Conservation (phyloP, 2,113 vertebrate species). For the Gopherus flavomarginatus region DNA sequence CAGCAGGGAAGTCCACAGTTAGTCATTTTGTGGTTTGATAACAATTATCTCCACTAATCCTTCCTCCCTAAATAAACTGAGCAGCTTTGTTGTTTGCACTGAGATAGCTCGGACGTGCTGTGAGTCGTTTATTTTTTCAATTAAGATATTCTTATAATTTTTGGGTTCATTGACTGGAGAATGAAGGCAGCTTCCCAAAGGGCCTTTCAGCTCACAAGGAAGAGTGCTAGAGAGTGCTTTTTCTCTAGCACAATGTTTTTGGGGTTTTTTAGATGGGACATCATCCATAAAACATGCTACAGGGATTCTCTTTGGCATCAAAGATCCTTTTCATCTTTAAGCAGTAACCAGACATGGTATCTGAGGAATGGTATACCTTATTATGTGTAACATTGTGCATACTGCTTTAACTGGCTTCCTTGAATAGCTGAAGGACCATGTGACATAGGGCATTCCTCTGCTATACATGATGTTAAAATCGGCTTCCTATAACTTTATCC, state of each 20-base stretch:
- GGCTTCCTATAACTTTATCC: neutral
- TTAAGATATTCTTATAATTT: constrained; percentile 56
- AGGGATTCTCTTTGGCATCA: neutral
- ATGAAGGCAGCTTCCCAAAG: constrained; percentile 32
- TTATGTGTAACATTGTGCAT: neutral
- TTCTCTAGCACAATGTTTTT: neutral
- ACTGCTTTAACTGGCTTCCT: neutral
- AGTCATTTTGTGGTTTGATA: constrained; percentile 58
- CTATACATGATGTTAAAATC: neutral
- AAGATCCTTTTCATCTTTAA: neutral
- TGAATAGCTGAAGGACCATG: accelerated
- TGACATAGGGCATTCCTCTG: neutral
- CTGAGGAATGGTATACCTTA: neutral
- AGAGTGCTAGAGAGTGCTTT: neutral
- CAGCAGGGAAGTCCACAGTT: constrained; percentile 49
- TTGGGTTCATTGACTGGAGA: constrained; percentile 33
- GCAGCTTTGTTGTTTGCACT: constrained; percentile 54
- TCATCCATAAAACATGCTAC: neutral
- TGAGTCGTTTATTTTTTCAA: constrained; percentile 41
- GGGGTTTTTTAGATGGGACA: neutral
- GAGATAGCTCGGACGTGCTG: constrained; percentile 50
- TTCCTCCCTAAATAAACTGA: constrained; percentile 49
- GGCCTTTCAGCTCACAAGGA: neutral
- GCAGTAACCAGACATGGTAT: neutral
- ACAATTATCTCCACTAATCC: constrained; percentile 46